Evolutionary conservation across 2,113 vertebrate genomes (phyloP).

Genomic region (Scalopus aquaticus): DNA sequence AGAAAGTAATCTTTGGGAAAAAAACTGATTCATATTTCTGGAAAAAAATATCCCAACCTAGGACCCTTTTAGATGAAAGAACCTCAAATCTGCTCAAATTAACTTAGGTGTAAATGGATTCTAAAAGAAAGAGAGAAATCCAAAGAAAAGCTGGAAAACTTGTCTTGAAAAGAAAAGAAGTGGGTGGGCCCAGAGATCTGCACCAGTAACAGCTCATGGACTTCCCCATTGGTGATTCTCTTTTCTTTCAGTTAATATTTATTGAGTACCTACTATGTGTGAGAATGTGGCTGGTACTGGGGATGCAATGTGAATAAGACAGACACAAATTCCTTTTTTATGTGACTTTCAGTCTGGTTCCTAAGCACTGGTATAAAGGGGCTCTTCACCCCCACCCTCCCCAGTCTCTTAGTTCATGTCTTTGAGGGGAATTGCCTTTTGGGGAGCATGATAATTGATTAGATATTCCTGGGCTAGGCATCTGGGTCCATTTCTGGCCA

Average conservation of each 20-base stretch:
- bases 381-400: not conserved
- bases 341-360: not conserved
- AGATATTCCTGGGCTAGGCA: not conserved
- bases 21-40: not conserved
- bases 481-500: not conserved
- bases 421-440: not conserved
- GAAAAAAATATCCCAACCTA: not conserved
- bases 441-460: not conserved
- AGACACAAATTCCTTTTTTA: not conserved
- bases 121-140: slow-evolving; percentile 11
- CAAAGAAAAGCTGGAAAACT: not conserved
- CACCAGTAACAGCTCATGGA: not conserved
- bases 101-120: not conserved
- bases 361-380: not conserved
- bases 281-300: not conserved
- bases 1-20: not conserved
- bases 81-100: not conserved
- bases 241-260: not conserved
- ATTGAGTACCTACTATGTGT: not conserved
- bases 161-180: not conserved
- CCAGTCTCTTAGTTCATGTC: not conserved
- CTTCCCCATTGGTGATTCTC: not conserved
- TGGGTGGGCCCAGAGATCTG: not conserved
- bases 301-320: not conserved
- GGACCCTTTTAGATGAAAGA: not conserved